Base-by-base conservation (phyloP, 1,140 invertebrate species). In the Hesperophylax magnus region DNA sequence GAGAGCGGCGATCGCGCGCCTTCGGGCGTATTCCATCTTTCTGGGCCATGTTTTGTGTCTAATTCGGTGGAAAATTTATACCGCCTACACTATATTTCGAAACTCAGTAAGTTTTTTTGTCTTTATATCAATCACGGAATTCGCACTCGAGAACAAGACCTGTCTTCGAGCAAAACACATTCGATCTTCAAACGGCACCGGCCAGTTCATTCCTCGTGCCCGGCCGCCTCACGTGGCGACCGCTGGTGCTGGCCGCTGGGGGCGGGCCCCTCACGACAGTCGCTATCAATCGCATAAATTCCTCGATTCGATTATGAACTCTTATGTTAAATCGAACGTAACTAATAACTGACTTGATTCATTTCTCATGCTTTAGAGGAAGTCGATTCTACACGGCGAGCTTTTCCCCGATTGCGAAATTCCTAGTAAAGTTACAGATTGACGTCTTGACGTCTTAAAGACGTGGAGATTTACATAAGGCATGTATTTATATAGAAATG, bases 41-140 rank as follows among this genome's bases (percentile, higher is more conserved):
- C 60, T 31, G 61, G 31, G 22, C 34, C 60, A 67, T 67, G 58
- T 47, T 67, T 65, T 17, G 60, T 65, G 22, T 67, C 76, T 78
- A 78, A 78, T 78, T 78, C 52, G 61, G 31, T 22, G 76, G 24
- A 78, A 65, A 78, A 78, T 78, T 78, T 78, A 78, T 78, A 65
- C 76, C 61, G 47, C 76, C 76, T 27, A 65, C 76, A 65, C 60
- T 67, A 67, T 63, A 15, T 22, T 47, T 47, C 18, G 20, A 22
- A 31, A 18, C 69, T 24, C 9, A 6, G 20, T 72, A 72, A 22
- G 47, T 52, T 52, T 72, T 72, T 75, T 75, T 27, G 8, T 77
- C 18, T 79, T 31, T 60, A 9, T 79, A 71, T 79, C 65, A 71
- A 79, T 79, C 63, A 79, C 65, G 63, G 77, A 79, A 34, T 79